A percentile compares a stretch with the other conserved stretches of the same genome.
Evolutionary conservation across 2,113 vertebrate species (phyloP).

Genomic region (Apodemus speciosus): DNA sequence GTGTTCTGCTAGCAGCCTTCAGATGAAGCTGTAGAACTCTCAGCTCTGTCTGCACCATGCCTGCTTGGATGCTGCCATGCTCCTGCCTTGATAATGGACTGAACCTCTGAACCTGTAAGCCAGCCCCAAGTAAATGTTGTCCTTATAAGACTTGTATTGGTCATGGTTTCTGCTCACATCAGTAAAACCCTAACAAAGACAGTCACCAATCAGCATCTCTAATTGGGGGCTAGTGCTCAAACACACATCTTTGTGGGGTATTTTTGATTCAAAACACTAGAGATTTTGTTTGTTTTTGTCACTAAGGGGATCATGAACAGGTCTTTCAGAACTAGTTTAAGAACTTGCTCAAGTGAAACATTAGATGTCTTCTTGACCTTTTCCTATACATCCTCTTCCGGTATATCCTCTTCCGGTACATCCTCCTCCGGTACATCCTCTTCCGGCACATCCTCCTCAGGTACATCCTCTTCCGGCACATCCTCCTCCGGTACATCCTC

Average conservation of each 20-base stretch:
- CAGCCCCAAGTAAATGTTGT: too few species aligned
- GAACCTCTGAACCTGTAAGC: too few species aligned
- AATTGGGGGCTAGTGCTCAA: not conserved
- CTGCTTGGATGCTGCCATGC: too few species aligned
- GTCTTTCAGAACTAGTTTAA: slow-evolving; percentile 30
- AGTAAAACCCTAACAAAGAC: too few species aligned
- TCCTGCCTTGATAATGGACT: too few species aligned
- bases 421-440: not conserved
- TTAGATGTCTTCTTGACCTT: not conserved
- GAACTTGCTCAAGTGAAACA: not conserved
- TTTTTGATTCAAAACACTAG: not conserved
- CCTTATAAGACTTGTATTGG: too few species aligned
- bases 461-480: too few species aligned
- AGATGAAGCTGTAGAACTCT: too few species aligned
- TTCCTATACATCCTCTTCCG: too few species aligned
- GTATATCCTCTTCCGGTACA: not conserved
- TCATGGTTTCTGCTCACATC: too few species aligned
- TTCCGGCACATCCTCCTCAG: not conserved
- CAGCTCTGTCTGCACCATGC: too few species aligned
- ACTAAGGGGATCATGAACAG: not conserved
- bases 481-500: not conserved
- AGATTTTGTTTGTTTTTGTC: not conserved
- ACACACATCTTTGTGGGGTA: not conserved
- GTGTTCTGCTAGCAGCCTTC: too few species aligned
- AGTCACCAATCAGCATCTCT: not conserved